These are phyloP conservation scores for Carposina sasakii DNA, from an alignment of 1,140 invertebrate species.

Conservation along the genomic window DNA sequence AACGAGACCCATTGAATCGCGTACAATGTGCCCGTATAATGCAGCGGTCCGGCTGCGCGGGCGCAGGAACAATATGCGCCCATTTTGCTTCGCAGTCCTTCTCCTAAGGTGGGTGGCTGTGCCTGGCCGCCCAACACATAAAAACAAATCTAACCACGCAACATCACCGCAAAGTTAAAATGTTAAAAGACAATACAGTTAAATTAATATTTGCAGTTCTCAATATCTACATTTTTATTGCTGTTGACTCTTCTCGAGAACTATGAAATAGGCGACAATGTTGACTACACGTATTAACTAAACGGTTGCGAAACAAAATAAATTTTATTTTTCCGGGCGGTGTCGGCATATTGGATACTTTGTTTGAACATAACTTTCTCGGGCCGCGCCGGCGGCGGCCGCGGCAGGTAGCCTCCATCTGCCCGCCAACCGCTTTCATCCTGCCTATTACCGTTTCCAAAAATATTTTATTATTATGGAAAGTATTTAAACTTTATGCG, in stretches of 20 bases:
- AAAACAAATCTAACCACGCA: no score
- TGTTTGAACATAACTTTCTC: constrained; percentile 41
- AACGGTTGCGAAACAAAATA: constrained; percentile 25
- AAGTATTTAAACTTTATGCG: constrained; percentile 55
- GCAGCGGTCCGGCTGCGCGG: constrained; percentile 39
- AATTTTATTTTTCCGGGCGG: constrained; percentile 21
- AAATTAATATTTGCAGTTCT: no score
- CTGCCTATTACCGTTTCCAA: constrained; percentile 55
- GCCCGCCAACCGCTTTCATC: constrained; percentile 60
- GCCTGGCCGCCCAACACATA: constrained; percentile 30
- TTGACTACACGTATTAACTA: no score
- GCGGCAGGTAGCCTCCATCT: constrained; percentile 59
- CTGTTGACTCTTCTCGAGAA: no score
- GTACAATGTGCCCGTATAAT: constrained; percentile 67
- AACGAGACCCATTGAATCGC: constrained; percentile 61
- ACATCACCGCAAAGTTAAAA: no score
- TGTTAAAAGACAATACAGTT: no score
- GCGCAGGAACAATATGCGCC: constrained; percentile 54
- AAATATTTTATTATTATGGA: constrained; percentile 65
- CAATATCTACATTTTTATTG: no score
- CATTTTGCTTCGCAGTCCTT: constrained; percentile 40
- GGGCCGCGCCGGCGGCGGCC: constrained; percentile 23
- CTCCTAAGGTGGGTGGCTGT: constrained; percentile 66
- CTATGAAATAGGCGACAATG: no score
- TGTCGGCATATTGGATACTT: constrained; percentile 28